Evolutionary conservation across 2,888 invertebrate genomes (phyloP), one percentile per base, ranked within the genome.

Genomic region (Drosophila kambysellisi): DNA sequence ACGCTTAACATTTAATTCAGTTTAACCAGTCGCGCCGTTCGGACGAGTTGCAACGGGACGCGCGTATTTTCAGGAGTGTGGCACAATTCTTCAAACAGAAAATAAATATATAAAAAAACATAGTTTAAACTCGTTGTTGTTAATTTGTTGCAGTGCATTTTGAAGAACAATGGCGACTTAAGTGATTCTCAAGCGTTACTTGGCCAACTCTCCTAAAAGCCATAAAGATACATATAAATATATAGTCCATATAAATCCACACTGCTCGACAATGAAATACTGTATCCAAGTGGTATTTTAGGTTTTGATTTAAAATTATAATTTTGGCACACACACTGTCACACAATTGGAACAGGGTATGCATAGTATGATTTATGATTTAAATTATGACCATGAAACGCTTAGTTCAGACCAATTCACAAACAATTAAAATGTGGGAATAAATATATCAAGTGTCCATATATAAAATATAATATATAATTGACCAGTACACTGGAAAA

Each of bases 381-480:
- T 63, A 9, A 70, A 70, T 65, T 58, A 74, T 70, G 69, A 56
- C 60, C 74, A 51, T 69, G 74, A 73, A 74, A 74, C 51, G n/a
- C 30, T 74, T 74, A 62, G 46, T 41, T 25, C 48, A 46, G 43
- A 30, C 17, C 46, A 75, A 66, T 75, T 76, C 56, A 41, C 58
- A 37, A 58, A 58, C 69, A 70, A 77, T 77, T 73, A 70, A 77
- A 76, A 66, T 58, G 39, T 53, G 54, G 37, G 50, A n/a, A 52
- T 41, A n/a, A 30, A 59, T 63, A 65, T 70, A 64, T 64, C 53
- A 70, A 43, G 48, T 70, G 57, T 29, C 43, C 20, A 70, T 56
- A 32, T 17, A 25, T 52, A 52, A 20, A 12, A n/a, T 52, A 32
- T 20, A 52, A 32, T 32, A 30, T 15, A 20, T 52, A 33, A 25